Conservation (phyloP, 2,888 invertebrate genomes). For the Dione vanillae region DNA sequence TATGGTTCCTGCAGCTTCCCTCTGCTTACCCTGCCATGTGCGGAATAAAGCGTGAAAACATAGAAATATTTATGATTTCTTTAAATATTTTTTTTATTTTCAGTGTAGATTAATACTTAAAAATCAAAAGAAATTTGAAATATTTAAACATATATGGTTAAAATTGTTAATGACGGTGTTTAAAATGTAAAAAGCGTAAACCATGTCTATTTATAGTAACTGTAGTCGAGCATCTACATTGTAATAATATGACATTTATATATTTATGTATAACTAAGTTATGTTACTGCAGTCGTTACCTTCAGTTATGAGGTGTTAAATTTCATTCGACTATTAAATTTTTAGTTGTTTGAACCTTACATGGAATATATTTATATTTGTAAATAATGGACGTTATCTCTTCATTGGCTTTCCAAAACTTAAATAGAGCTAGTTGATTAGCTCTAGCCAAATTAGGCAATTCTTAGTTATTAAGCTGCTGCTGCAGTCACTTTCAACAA, state of each 20-base stretch:
- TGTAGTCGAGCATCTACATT: background rate
- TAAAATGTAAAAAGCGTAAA: background rate
- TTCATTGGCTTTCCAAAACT: background rate
- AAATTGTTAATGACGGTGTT: background rate
- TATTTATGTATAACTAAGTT: background rate
- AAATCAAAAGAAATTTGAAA: no score
- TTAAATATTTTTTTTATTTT: no score
- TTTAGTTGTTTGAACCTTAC: background rate
- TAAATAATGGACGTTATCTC: background rate
- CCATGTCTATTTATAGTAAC: background rate
- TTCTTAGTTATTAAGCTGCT: no score
- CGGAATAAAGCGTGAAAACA: no score
- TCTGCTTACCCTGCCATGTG: no score
- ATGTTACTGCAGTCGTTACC: background rate
- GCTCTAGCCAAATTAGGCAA: no score
- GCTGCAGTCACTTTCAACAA: no score
- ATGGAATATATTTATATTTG: background rate
- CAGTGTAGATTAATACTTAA: no score
- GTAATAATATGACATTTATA: background rate
- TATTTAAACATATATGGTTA: no score
- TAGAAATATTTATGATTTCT: no score
- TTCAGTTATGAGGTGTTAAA: conserved; percentile 7
- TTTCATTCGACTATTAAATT: conserved; percentile 9
- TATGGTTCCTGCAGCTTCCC: no score
- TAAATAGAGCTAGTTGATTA: no score